phyloP scores from a whole-genome alignment of 2,888 invertebrate species.

The Onthophagus sagittarius region DNA sequence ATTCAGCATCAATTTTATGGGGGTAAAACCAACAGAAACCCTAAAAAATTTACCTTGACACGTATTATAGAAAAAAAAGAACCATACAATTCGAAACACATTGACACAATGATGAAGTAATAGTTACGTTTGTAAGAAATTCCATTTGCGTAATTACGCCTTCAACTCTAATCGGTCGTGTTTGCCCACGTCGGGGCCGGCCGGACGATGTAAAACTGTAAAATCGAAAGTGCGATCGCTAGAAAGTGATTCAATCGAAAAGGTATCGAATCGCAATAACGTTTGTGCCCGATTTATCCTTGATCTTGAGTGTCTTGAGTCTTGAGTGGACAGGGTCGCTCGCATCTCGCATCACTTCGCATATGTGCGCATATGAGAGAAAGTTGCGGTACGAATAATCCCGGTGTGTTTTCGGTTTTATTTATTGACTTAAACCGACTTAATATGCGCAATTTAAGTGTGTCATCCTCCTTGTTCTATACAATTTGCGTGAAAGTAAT shows the following conservation, averaged over 20 bases:
- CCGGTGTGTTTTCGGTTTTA: background rate
- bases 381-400: background rate
- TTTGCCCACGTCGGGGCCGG: background rate
- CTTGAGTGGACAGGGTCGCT: background rate
- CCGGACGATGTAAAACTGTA: background rate
- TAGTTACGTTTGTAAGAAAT: background rate
- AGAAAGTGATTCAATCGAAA: background rate
- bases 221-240: background rate
- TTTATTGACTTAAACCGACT: background rate
- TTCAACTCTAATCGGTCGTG: background rate
- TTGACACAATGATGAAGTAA: background rate
- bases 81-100: background rate
- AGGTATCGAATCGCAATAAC: background rate
- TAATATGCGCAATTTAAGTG: background rate
- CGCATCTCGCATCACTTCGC: no score
- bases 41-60: no score
- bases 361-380: slow-evolving; percentile 6
- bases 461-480: background rate
- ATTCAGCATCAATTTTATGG: no score
- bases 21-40: no score
- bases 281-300: slow-evolving; percentile 2
- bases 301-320: slow-evolving; percentile 4
- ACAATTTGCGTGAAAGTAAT: background rate
- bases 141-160: background rate
- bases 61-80: no score